Evolutionary conservation across 2,113 vertebrate species (phyloP).

Genomic region (Thermophis baileyi): DNA sequence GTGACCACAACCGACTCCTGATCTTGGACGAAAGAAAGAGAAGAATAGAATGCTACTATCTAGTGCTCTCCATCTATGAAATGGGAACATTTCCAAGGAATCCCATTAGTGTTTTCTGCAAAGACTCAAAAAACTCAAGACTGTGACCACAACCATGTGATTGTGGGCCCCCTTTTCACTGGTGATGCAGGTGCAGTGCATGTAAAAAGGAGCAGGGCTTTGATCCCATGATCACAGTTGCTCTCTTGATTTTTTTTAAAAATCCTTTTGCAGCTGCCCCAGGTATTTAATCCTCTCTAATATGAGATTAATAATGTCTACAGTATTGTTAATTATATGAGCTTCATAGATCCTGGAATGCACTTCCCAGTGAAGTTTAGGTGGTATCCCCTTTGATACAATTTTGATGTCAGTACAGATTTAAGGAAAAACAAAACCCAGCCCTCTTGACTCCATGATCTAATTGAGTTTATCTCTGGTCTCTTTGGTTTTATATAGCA

Average conservation of each 20-base stretch:
- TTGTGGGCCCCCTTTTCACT: background rate
- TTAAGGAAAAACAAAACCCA: background rate
- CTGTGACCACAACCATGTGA: background rate
- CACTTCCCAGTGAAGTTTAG: background rate
- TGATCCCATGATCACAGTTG: background rate
- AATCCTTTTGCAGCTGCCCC: background rate
- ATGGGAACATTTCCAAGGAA: background rate
- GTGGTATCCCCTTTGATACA: background rate
- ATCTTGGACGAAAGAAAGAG: background rate
- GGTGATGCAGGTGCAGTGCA: background rate
- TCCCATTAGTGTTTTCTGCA: background rate
- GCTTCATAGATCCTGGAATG: background rate
- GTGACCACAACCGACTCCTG: background rate
- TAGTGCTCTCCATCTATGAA: background rate
- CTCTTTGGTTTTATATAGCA: background rate
- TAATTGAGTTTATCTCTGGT: background rate
- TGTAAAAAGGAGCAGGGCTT: background rate
- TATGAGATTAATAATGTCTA: background rate
- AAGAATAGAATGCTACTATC: background rate
- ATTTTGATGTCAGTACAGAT: background rate
- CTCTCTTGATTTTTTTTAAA: background rate
- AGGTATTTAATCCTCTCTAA: background rate
- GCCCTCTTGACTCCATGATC: background rate
- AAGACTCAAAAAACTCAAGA: background rate
- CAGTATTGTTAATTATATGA: background rate